These are phyloP conservation scores for Progne subis DNA, from an alignment of 2,113 vertebrate genomes.

Conservation along the genomic window DNA sequence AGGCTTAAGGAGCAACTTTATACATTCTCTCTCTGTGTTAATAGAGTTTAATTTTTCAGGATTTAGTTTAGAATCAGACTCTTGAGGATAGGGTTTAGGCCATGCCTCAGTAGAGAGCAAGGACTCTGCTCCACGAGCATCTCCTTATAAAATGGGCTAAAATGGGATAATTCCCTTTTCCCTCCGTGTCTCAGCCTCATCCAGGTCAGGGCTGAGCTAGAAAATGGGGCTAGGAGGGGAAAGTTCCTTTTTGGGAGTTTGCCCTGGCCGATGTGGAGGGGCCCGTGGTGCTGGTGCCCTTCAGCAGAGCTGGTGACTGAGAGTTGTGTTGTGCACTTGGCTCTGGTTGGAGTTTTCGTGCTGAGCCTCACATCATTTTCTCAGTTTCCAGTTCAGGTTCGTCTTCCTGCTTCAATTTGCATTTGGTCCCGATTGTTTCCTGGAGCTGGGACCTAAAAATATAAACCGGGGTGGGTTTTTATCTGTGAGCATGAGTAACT, in stretches of 20 bases:
- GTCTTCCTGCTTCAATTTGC: neutral
- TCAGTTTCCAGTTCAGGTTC: neutral
- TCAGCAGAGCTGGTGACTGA: neutral
- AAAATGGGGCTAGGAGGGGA: neutral
- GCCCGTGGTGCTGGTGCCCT: neutral
- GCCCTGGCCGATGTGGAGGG: neutral
- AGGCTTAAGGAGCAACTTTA: neutral
- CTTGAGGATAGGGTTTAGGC: neutral
- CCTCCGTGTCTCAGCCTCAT: accelerated
- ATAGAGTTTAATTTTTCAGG: neutral
- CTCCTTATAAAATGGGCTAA: neutral
- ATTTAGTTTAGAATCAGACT: neutral
- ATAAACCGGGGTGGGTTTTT: neutral
- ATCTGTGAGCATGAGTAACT: neutral
- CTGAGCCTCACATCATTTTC: neutral
- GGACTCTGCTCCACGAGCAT: neutral
- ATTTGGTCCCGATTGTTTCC: neutral
- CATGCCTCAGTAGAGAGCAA: neutral
- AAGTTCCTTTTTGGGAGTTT: neutral
- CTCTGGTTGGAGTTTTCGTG: neutral
- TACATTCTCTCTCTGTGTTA: accelerated
- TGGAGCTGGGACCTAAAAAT: neutral
- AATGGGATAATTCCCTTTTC: neutral
- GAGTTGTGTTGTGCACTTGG: neutral
- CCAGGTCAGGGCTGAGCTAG: neutral